Conservation (phyloP, 2,888 invertebrate genomes). For the Hedychridium roseum region DNA sequence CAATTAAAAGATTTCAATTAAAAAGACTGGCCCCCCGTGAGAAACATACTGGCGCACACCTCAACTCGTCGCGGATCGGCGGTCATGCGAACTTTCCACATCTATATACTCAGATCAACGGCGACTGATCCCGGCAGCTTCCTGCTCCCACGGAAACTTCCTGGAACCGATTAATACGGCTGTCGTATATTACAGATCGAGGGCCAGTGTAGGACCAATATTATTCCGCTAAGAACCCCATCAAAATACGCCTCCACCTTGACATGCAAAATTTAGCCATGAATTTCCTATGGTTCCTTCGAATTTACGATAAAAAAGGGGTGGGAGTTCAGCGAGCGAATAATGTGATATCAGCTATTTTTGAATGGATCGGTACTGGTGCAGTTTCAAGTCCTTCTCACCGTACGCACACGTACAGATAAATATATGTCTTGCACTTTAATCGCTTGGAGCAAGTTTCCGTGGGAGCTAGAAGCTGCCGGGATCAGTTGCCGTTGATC, state of each 20-base stretch:
- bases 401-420: not conserved
- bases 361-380: not conserved
- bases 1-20: no score
- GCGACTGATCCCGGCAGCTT: not conserved
- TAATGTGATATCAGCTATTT: not conserved
- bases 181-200: no score
- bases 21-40: no score
- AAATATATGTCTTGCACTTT: constrained; percentile 13
- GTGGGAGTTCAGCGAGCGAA: not conserved
- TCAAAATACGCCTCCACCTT: not conserved
- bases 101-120: constrained; percentile 10
- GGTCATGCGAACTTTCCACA: no score
- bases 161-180: constrained; percentile 14
- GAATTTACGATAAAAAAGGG: no score
- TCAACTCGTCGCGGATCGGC: no score
- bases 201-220: no score
- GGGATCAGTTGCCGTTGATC: constrained; percentile 3
- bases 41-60: no score
- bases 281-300: no score
- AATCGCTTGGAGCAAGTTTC: constrained; percentile 13
- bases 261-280: constrained; percentile 1
- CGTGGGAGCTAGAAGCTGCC: no score
- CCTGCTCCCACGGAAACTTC: constrained; percentile 12
- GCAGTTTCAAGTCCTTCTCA: not conserved
- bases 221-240: no score